A percentile compares a stretch with the other conserved stretches of the same genome.
These are phyloP conservation scores for Gallinago undulata DNA, from an alignment of 2,113 vertebrate genomes.

Conservation along the genomic window DNA sequence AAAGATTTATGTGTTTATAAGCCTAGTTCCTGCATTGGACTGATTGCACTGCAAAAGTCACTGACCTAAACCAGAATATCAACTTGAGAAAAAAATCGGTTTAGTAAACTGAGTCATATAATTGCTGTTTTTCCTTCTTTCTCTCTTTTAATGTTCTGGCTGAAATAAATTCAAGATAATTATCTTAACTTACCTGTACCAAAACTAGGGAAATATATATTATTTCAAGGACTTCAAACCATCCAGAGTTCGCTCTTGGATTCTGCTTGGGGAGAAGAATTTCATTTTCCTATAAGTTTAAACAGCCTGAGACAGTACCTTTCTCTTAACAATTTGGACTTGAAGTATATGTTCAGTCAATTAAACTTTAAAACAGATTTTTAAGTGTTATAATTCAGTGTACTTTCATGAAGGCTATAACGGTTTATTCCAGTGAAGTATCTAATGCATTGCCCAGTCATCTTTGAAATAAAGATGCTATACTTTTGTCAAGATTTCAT, in stretches of 20 bases:
- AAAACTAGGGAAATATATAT: background rate
- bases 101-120: background rate
- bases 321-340: background rate
- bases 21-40: conserved; percentile 16
- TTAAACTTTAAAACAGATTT: background rate
- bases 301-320: background rate
- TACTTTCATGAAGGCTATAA: background rate
- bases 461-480: background rate
- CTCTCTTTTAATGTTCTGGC: background rate
- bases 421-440: background rate
- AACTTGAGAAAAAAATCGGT: background rate
- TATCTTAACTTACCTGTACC: background rate
- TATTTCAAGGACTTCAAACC: background rate
- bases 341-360: background rate
- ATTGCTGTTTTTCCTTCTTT: background rate
- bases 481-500: background rate
- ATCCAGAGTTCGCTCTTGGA: background rate
- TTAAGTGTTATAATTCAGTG: background rate
- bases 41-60: background rate
- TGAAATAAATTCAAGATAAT: background rate
- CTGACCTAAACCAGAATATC: background rate
- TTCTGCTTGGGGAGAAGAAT: background rate
- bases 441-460: background rate
- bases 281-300: background rate
- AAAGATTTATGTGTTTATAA: background rate